Evolutionary conservation across 1,140 invertebrate species (phyloP).

Genomic region (Metaphire vulgaris): DNA sequence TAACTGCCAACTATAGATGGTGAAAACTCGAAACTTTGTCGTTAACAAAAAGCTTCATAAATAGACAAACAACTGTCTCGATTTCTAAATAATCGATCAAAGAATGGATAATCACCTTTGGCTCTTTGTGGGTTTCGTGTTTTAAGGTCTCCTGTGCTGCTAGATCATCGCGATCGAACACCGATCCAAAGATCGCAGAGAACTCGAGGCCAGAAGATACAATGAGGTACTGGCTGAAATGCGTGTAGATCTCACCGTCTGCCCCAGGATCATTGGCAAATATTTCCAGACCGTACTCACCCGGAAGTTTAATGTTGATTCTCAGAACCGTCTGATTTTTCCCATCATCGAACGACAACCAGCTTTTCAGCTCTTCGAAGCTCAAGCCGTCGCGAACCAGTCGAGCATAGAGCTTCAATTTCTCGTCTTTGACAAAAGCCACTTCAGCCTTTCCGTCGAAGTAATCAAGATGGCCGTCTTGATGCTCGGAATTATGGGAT

Average conservation of each 20-base stretch:
- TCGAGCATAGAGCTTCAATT: slow-evolving; percentile 23
- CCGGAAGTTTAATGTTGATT: slow-evolving; percentile 37
- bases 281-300: slow-evolving; percentile 52
- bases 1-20: too few relatives aligned
- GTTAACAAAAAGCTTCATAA: too few relatives aligned
- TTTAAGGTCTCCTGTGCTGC: too few relatives aligned
- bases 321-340: slow-evolving; percentile 30
- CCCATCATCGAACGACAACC: slow-evolving; percentile 45
- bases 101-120: too few relatives aligned
- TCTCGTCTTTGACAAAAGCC: slow-evolving; percentile 26
- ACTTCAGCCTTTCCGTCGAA: slow-evolving; percentile 31
- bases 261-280: slow-evolving; percentile 50
- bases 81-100: too few relatives aligned
- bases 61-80: too few relatives aligned
- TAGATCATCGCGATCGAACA: neutral
- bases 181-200: neutral
- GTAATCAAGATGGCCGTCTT: slow-evolving; percentile 43
- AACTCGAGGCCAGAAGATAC: neutral
- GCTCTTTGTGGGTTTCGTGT: too few relatives aligned
- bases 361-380: slow-evolving; percentile 29
- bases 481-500: slow-evolving; percentile 44
- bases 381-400: slow-evolving; percentile 25
- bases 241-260: slow-evolving; percentile 48
- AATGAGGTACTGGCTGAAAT: slow-evolving; percentile 47
- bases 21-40: too few relatives aligned